Evolutionary conservation across 1,140 invertebrate species (phyloP).

Genomic region (Scaptomyza pallida): DNA sequence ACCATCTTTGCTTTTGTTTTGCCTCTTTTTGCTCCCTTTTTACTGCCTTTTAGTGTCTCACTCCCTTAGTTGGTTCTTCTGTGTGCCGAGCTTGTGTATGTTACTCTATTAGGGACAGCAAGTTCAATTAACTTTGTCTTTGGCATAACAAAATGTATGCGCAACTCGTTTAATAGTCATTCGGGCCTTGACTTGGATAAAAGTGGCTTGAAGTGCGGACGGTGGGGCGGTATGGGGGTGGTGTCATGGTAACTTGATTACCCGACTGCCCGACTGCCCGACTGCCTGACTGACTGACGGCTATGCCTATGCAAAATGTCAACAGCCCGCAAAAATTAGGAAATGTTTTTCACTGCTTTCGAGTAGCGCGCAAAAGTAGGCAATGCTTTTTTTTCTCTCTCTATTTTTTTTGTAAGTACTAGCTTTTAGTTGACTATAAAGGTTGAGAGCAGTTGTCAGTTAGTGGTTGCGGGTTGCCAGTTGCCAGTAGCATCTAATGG

Average conservation of each 20-base stretch:
- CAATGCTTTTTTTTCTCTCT: not conserved
- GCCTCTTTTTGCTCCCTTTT: not conserved
- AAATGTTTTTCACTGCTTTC: not conserved
- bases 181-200: slow-evolving; percentile 26
- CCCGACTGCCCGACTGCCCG: not conserved
- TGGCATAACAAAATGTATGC: slow-evolving; percentile 72
- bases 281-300: not conserved
- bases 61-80: not conserved
- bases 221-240: slow-evolving; percentile 1
- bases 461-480: not conserved
- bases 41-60: not conserved
- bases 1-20: slow-evolving; percentile 24
- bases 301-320: slow-evolving; percentile 7
- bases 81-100: slow-evolving; percentile 25
- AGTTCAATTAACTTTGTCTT: slow-evolving; percentile 80
- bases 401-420: not conserved
- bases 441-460: not conserved
- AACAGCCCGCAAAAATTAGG: not conserved
- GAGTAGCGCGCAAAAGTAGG: slow-evolving; percentile 3
- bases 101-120: slow-evolving; percentile 52
- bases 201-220: not conserved
- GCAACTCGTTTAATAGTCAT: slow-evolving; percentile 74
- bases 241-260: slow-evolving; percentile 1
- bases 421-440: not conserved
- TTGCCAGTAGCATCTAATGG: not conserved